phyloP scores from a whole-genome alignment of 2,888 invertebrate genomes.

The Cosmia trapezina region DNA sequence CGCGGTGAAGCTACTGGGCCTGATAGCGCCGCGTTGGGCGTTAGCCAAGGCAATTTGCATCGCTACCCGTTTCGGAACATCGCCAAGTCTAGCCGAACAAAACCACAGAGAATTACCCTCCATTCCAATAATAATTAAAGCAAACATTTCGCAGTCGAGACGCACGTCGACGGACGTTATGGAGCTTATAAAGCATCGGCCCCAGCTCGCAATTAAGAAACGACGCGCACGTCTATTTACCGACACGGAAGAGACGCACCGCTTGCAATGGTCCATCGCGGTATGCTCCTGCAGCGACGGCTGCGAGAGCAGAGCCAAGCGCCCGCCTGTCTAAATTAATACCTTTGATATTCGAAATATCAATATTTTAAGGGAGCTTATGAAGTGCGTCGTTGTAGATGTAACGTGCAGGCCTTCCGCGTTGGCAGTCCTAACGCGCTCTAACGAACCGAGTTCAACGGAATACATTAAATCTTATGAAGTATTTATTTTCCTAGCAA shows the following conservation, averaged over 20 bases:
- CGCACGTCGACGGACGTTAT: conserved; percentile 87
- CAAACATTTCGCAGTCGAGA: conserved; percentile 89
- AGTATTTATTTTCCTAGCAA: conserved; percentile 54
- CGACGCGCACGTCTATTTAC: conserved; percentile 88
- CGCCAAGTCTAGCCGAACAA: conserved; percentile 91
- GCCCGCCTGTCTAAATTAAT: conserved; percentile 86
- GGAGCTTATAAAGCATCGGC: conserved; percentile 90
- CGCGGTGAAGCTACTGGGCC: conserved; percentile 77
- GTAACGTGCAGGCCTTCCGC: conserved; percentile 83
- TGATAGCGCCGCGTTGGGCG: conserved; percentile 89
- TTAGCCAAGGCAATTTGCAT: conserved; percentile 90
- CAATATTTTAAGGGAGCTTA: conserved; percentile 88
- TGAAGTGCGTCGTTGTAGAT: conserved; percentile 82
- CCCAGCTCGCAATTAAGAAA: conserved; percentile 89
- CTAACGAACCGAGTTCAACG: conserved; percentile 79
- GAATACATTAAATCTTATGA: conserved; percentile 72
- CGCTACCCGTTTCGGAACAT: conserved; percentile 90
- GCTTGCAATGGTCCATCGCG: conserved; percentile 87
- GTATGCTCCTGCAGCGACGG: conserved; percentile 75
- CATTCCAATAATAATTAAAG: conserved; percentile 91
- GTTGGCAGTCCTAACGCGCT: conserved; percentile 81
- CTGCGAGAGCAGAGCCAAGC: conserved; percentile 79
- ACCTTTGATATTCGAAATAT: conserved; percentile 89
- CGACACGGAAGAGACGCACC: conserved; percentile 88
- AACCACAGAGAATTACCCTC: conserved; percentile 90